Percentiles rank a stretch among this genome's conserved stretches.
phyloP scores from a whole-genome alignment of 2,888 invertebrate species.

The Chymomyza procnemis region DNA sequence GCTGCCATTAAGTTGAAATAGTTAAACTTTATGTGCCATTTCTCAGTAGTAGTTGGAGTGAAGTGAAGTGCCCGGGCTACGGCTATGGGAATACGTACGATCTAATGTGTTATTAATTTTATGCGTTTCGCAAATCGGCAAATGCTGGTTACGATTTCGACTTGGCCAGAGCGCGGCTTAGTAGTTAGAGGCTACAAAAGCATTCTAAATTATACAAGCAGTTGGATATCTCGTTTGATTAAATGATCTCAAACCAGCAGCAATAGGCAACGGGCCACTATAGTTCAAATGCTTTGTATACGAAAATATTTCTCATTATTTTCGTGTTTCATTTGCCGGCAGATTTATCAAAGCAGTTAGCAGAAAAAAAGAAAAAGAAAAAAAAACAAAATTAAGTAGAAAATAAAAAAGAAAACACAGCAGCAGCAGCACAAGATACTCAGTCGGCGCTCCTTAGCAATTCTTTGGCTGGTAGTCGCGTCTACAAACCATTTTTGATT shows the following conservation, averaged over 20 bases:
- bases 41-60: constrained; percentile 25
- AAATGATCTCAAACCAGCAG: constrained; percentile 52
- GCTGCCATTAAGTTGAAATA: constrained; percentile 55
- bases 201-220: constrained; percentile 70
- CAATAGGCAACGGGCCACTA: constrained; percentile 37
- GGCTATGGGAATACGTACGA: constrained; percentile 7
- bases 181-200: constrained; percentile 49
- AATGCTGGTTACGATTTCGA: constrained; percentile 32
- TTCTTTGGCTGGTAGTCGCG: constrained; percentile 16
- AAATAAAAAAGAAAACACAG: constrained; percentile 14
- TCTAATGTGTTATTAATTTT: constrained; percentile 73
- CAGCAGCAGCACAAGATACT: not conserved
- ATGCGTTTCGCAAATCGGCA: constrained; percentile 40
- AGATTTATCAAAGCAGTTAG: constrained; percentile 56
- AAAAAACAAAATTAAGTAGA: not conserved
- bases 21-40: constrained; percentile 61
- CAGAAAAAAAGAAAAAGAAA: not conserved
- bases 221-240: constrained; percentile 76
- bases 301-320: constrained; percentile 71
- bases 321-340: constrained; percentile 69
- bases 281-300: constrained; percentile 58
- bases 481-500: constrained; percentile 12
- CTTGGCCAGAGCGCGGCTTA: constrained; percentile 21
- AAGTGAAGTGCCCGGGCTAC: not conserved
- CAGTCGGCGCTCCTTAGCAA: constrained; percentile 47